Conservation (phyloP, 2,888 invertebrate genomes). For the Lottia gigantea region DNA sequence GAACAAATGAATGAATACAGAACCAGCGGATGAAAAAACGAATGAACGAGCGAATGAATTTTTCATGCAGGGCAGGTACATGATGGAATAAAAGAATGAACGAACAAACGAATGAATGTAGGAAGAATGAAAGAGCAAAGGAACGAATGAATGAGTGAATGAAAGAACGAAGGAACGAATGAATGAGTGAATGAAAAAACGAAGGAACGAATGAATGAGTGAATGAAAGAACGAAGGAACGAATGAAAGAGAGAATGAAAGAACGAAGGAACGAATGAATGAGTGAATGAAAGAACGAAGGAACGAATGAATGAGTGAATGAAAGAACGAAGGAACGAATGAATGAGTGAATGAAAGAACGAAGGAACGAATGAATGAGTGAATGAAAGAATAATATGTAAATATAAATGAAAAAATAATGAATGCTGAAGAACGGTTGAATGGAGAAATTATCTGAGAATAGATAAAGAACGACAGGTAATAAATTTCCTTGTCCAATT, state of each 20-base stretch:
- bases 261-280: background rate
- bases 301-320: constrained; percentile 5
- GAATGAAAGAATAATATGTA: background rate
- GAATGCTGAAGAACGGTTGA: constrained; percentile 12
- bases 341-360: background rate
- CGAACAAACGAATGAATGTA: background rate
- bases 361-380: background rate
- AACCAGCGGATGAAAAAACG: too few species aligned
- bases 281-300: background rate
- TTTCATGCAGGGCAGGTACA: too few species aligned
- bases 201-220: too few species aligned
- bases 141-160: background rate
- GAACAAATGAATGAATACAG: too few species aligned
- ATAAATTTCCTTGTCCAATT: background rate
- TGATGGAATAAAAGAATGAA: too few species aligned
- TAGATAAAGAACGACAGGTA: constrained; percentile 6
- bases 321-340: background rate
- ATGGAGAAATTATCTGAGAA: constrained; percentile 10
- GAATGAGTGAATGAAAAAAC: constrained; percentile 8
- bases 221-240: background rate
- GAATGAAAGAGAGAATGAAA: background rate
- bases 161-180: background rate
- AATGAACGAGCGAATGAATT: too few species aligned
- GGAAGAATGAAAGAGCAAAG: background rate
- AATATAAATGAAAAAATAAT: constrained; percentile 9